Percentiles rank a stretch among this genome's conserved stretches.
Evolutionary conservation across 2,888 invertebrate species (phyloP).

Genomic region (Hedya salicella): DNA sequence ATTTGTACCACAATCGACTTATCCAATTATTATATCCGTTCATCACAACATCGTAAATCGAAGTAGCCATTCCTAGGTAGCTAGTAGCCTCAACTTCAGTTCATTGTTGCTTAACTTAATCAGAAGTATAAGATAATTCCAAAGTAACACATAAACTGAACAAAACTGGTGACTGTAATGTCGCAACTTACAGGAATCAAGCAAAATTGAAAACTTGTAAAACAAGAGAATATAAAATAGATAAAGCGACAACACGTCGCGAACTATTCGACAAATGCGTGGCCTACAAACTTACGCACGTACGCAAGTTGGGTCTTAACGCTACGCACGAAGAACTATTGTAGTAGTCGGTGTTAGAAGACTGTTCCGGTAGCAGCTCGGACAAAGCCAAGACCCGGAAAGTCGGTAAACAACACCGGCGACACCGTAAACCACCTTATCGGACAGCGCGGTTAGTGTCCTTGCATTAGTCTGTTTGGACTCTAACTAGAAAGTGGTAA

Average conservation of each 20-base stretch:
- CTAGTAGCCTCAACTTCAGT: not conserved
- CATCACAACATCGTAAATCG: slow-evolving; percentile 27
- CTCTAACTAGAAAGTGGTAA: slow-evolving; percentile 37
- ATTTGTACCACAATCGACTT: slow-evolving; percentile 28
- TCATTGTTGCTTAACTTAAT: slow-evolving; percentile 20
- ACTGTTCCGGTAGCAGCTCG: slow-evolving; percentile 33
- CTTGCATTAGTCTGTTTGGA: slow-evolving; percentile 27
- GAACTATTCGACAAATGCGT: slow-evolving; percentile 26
- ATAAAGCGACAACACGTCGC: slow-evolving; percentile 23
- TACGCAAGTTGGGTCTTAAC: slow-evolving; percentile 18
- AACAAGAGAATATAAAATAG: slow-evolving; percentile 40
- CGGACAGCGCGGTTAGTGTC: slow-evolving; percentile 42
- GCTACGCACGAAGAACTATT: slow-evolving; percentile 27
- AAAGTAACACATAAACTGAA: slow-evolving; percentile 9
- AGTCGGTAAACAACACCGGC: slow-evolving; percentile 37
- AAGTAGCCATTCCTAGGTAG: not conserved
- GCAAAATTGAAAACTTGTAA: slow-evolving; percentile 40
- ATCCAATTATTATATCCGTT: slow-evolving; percentile 29
- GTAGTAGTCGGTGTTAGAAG: not conserved
- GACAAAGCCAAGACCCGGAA: slow-evolving; percentile 44
- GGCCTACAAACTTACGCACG: slow-evolving; percentile 31
- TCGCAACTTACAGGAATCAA: slow-evolving; percentile 28
- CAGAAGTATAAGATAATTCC: slow-evolving; percentile 11
- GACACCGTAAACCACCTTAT: slow-evolving; percentile 49
- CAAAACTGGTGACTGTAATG: slow-evolving; percentile 26